phyloP scores from a whole-genome alignment of 2,113 vertebrate species.

The Guaruba guarouba region DNA sequence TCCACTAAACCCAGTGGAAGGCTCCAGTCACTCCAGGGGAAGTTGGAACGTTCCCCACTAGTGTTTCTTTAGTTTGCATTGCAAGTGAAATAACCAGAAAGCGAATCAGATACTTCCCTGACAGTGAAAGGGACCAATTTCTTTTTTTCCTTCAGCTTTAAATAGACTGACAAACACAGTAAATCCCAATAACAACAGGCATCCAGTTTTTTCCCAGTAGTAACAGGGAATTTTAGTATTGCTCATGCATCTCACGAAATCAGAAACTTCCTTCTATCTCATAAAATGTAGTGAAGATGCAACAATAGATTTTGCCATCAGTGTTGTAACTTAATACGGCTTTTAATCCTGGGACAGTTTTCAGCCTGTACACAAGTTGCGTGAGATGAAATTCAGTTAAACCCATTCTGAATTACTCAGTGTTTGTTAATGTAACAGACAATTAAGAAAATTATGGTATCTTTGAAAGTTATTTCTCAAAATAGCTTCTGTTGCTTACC shows the following conservation, averaged over 20 bases:
- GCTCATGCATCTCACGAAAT: not conserved
- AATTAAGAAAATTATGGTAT: not conserved
- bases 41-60: not conserved
- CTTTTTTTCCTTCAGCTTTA: slow-evolving; percentile 7
- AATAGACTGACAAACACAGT: not conserved
- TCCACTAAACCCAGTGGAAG: not conserved
- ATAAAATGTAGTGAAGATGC: not conserved
- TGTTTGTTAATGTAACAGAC: not conserved
- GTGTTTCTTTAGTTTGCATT: not conserved
- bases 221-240: not conserved
- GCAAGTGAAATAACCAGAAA: slow-evolving; percentile 31
- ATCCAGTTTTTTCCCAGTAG: not conserved
- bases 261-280: not conserved
- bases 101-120: not conserved
- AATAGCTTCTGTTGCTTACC: not conserved
- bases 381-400: not conserved
- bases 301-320: not conserved
- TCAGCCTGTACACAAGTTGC: not conserved
- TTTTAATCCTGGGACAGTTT: not conserved
- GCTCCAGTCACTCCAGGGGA: not conserved
- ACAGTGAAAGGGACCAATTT: not conserved
- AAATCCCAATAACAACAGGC: not conserved
- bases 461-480: not conserved
- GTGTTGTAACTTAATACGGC: not conserved
- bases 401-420: not conserved